Evolutionary conservation across 2,888 invertebrate genomes (phyloP), one percentile per base, ranked within the genome.

Genomic region (Zootermopsis nevadensis): DNA sequence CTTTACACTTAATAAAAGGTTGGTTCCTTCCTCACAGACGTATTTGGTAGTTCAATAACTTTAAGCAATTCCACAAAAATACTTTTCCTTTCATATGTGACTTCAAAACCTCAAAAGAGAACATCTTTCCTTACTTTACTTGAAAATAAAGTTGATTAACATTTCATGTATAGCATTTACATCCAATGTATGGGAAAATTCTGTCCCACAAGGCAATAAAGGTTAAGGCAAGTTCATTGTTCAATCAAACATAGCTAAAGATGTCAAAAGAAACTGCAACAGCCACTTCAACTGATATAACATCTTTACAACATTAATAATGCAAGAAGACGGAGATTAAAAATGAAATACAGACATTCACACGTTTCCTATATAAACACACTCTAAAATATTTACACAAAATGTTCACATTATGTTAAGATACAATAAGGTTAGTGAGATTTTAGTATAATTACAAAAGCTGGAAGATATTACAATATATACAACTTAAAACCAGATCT

Each of bases 371-470:
- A 69, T 69, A 33, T 31, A 69, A 69, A 69, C 69, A 69, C 31
- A 67, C 33, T 24, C 69, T 10, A 33, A 69, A 69, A 69, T 69
- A 69, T 69, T 31, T 69, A 69, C 69, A 69, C 69, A 69, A 69
- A 33, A 69, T 33, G 33, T 69, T 33, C 69, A 69, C 22, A 22
- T 31, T 69, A 69, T 33, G 22, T 69, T 31, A 69, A 69, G 69
- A 31, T 69, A 69, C 33, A 69, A 31, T 33, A 69, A 6, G 2
- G 12, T 69, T 69, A 69, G 69, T 69, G 31, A 4, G 30, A 33
- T 33, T 69, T 2, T 33, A 69, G 69, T 69, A 69, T 87, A 89
- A 89, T 89, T 89, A 89, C 88, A 89, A 85, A 85, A 85, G 84
- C 84, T 84, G 83, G 83, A 83, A 84, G 83, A 85, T 83, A 82